Evolutionary conservation across 2,888 invertebrate genomes (phyloP), one percentile per base, ranked within the genome.

Genomic region (Athripsodes cinereus): DNA sequence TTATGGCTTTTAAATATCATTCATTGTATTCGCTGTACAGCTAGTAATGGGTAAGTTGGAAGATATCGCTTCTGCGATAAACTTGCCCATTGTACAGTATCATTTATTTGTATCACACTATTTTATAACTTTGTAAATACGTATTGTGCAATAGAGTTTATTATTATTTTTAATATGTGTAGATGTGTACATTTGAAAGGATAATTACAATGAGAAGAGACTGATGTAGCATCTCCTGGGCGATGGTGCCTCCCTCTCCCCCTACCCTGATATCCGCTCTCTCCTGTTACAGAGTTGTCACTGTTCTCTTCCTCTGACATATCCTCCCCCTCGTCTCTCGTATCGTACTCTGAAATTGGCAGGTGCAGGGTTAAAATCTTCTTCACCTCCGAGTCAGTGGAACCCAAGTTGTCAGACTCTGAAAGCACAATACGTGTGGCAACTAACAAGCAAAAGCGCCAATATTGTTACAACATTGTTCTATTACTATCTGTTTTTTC

Each of bases 401-500:
- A 92, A 80, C 92, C 92, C 86, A 91, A 85, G 87, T 91, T 92
- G 87, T 91, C 92, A 80, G 90, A 90, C 83, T 93, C 88, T 88
- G 87, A 69, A 81, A 83, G 70, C 55, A 57, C 53, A 60, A 56
- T 53, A 51, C 31, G 31, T 31, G 21, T 18, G 48, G 50, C 57
- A 54, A 60, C 60, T 50, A 50, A 58, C 58, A 62, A 59, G 61
- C 62, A 51, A 47, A 55, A 57, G 56, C 60, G 55, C n/a, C 40
- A 40, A 16, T n/a, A n/a, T n/a, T n/a, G n/a, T n/a, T n/a, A n/a
- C n/a, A n/a, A n/a, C n/a, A n/a, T n/a, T n/a, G n/a, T n/a, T n/a
- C n/a, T n/a, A n/a, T n/a, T n/a, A n/a, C n/a, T n/a, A n/a, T n/a
- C n/a, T n/a, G n/a, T n/a, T n/a, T n/a, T n/a, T n/a, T n/a, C n/a